Percentiles rank a stretch among this genome's conserved stretches.
These are phyloP conservation scores for Mionectes olivaceus DNA, from an alignment of 2,797 vertebrate genomes.

Conservation along the genomic window DNA sequence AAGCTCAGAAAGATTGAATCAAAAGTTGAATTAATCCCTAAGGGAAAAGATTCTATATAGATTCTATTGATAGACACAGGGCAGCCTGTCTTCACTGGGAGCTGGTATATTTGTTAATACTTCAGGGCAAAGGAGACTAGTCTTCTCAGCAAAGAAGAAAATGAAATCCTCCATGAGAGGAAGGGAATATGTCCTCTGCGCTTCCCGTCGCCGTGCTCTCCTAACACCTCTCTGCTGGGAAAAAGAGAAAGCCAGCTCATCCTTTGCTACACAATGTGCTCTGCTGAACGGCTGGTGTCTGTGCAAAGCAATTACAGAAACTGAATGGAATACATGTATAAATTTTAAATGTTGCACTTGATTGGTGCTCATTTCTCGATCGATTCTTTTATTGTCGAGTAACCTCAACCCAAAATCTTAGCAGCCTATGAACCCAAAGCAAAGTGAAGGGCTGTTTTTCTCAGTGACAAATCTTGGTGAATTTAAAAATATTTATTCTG, in stretches of 20 bases:
- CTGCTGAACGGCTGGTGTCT: not conserved
- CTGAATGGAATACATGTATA: not conserved
- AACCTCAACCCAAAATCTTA: conserved; percentile 25
- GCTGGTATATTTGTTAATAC: conserved; percentile 74
- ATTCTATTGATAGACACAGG: conserved; percentile 78
- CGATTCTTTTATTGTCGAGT: not conserved
- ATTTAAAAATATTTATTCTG: not conserved
- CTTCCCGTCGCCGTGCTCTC: not conserved
- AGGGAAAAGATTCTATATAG: conserved; percentile 80
- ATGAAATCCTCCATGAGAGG: conserved; percentile 29
- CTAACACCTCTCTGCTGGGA: not conserved
- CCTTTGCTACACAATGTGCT: not conserved
- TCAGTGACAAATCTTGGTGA: not conserved
- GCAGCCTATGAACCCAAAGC: not conserved
- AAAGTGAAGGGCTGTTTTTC: not conserved
- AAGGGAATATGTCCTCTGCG: not conserved
- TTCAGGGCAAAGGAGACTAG: conserved; percentile 26
- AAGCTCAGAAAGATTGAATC: conserved; percentile 85
- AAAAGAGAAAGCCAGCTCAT: not conserved
- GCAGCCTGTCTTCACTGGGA: conserved; percentile 70
- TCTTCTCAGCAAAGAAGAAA: conserved; percentile 50
- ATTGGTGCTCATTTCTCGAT: not conserved
- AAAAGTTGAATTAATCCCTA: conserved; percentile 85
- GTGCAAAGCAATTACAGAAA: not conserved
- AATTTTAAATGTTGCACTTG: conserved; percentile 19